phyloP scores from a whole-genome alignment of 2,888 invertebrate species.

The Bhutanitis thaidina region DNA sequence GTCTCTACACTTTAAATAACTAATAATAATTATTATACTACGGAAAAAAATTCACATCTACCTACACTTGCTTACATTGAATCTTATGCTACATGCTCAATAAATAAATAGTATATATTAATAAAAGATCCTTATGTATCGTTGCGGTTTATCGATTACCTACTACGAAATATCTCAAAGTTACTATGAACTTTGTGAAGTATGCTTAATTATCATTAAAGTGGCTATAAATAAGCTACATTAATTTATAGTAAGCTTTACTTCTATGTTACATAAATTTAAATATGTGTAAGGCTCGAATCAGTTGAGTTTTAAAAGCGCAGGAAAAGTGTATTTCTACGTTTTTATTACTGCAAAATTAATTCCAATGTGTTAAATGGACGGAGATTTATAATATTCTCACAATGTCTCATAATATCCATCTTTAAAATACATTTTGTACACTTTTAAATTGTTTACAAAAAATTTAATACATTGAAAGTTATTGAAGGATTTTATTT shows the following conservation, averaged over 20 bases:
- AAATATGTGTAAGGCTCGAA: no score
- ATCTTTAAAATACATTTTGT: neutral
- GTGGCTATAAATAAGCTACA: no score
- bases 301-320: no score
- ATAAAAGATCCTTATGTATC: conserved; percentile 45
- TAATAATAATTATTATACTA: conserved; percentile 47
- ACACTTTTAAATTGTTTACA: neutral
- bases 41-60: conserved; percentile 66
- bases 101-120: conserved; percentile 79
- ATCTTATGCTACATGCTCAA: conserved; percentile 53
- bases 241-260: no score
- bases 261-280: no score
- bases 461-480: neutral
- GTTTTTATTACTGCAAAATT: no score
- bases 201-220: neutral
- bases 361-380: neutral
- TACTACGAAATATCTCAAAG: neutral
- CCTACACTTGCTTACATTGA: conserved; percentile 39
- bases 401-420: neutral
- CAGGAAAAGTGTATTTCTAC: neutral
- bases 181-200: neutral
- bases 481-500: neutral
- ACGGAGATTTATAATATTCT: neutral
- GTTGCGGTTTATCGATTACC: conserved; percentile 27
- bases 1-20: conserved; percentile 23